Evolutionary conservation across 2,888 invertebrate species (phyloP).

Genomic region (Itoplectis maculator): DNA sequence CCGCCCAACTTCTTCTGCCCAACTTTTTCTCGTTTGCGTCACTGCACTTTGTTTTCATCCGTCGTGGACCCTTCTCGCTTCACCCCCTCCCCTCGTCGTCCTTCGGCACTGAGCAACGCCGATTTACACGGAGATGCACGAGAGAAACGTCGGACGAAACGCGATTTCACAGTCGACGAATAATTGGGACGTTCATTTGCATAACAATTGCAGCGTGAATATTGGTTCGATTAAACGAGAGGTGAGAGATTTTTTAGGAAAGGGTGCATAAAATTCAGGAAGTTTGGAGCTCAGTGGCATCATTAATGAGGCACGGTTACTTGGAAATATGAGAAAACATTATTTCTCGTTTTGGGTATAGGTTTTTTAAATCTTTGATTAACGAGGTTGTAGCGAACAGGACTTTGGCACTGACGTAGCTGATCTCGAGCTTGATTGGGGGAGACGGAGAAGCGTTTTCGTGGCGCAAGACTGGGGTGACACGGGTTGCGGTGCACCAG

Average conservation of each 20-base stretch:
- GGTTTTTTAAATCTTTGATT: not conserved
- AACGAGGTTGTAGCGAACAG: not conserved
- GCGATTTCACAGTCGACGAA: conserved; percentile 27
- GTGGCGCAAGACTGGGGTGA: conserved; percentile 53
- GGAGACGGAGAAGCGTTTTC: conserved; percentile 1
- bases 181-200: conserved; percentile 13
- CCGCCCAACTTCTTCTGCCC: conserved; percentile 15
- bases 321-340: not conserved
- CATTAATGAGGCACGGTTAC: not conserved
- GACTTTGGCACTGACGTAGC: not conserved
- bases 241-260: not conserved
- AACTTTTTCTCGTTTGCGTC: conserved; percentile 15
- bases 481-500: conserved; percentile 3
- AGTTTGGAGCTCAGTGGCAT: not conserved
- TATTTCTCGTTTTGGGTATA: not conserved
- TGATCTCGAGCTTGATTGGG: conserved; percentile 1
- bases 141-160: conserved; percentile 2
- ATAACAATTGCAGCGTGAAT: not conserved
- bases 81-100: not conserved
- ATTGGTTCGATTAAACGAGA: not conserved
- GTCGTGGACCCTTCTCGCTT: not conserved
- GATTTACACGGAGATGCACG: not conserved
- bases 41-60: conserved; percentile 17
- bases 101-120: not conserved
- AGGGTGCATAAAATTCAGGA: not conserved